phyloP scores from a whole-genome alignment of 1,140 invertebrate genomes.

The Mercenaria mercenaria region DNA sequence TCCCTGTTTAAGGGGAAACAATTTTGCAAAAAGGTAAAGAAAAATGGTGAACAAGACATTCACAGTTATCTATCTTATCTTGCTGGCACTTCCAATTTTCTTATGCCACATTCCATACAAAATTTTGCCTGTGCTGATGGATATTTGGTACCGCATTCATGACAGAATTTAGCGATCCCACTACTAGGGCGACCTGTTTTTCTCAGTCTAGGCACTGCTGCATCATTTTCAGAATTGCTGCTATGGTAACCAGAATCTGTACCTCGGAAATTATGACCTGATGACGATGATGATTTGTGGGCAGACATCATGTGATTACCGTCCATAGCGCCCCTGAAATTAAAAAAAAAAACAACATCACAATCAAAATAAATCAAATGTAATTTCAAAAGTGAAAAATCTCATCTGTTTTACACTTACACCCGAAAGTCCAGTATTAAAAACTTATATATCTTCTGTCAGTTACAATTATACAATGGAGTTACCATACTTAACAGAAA shows the following conservation, averaged over 20 bases:
- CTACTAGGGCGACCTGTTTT: neutral
- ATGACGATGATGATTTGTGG: slow-evolving; percentile 12
- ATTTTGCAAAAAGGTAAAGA: neutral
- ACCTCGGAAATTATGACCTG: neutral
- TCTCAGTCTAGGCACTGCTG: neutral
- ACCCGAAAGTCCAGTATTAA: no score
- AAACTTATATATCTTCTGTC: no score
- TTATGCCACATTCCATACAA: slow-evolving; percentile 47
- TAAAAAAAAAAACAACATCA: neutral
- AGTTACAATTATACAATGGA: no score
- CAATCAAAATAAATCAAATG: no score
- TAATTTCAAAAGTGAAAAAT: no score
- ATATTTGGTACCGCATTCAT: slow-evolving; percentile 50
- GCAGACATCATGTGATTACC: neutral
- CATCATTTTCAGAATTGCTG: slow-evolving; percentile 23
- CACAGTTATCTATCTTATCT: slow-evolving; percentile 29
- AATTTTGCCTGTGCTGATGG: slow-evolving; percentile 42
- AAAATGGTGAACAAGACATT: neutral
- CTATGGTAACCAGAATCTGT: slow-evolving; percentile 49
- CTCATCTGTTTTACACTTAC: no score
- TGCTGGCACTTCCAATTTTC: neutral
- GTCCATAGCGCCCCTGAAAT: slow-evolving; percentile 45
- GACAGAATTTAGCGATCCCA: slow-evolving; percentile 27
- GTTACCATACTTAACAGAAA: no score
- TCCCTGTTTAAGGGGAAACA: neutral